Evolutionary conservation across 2,888 invertebrate species (phyloP).

Genomic region (Cylindroiulus punctatus): DNA sequence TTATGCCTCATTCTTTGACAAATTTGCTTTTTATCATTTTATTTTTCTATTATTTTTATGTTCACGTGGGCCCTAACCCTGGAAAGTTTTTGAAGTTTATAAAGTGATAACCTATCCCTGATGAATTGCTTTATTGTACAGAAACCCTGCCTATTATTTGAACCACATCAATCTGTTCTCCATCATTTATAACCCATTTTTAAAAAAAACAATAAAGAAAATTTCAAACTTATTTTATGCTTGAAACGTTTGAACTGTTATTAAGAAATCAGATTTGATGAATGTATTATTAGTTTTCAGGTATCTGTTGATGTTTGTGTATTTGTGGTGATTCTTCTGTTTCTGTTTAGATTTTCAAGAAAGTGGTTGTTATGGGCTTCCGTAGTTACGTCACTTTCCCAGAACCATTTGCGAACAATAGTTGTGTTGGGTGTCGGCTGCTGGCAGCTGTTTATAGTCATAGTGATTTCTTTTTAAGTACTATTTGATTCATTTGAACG

Average conservation of each 20-base stretch:
- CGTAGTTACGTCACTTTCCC: no score
- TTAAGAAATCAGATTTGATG: background rate
- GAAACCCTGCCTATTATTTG: background rate
- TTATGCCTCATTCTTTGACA: background rate
- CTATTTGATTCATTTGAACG: no score
- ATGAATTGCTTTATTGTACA: background rate
- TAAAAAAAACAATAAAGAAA: background rate
- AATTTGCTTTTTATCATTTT: conserved; percentile 1
- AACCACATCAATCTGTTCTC: background rate
- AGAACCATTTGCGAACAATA: no score
- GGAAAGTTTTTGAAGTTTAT: background rate
- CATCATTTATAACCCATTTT: background rate
- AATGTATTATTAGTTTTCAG: background rate
- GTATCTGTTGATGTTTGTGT: background rate
- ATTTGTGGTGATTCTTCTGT: no score
- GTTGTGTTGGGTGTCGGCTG: no score
- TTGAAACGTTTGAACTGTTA: background rate
- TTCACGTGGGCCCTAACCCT: background rate
- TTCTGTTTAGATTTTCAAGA: no score
- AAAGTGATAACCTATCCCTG: background rate
- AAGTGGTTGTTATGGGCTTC: no score
- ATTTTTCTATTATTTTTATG: conserved; percentile 1
- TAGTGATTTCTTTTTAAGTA: no score
- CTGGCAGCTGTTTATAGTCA: no score
- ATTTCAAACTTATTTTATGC: background rate